Base-by-base conservation (phyloP, 2,113 vertebrate species). In the Mus spicilegus region DNA sequence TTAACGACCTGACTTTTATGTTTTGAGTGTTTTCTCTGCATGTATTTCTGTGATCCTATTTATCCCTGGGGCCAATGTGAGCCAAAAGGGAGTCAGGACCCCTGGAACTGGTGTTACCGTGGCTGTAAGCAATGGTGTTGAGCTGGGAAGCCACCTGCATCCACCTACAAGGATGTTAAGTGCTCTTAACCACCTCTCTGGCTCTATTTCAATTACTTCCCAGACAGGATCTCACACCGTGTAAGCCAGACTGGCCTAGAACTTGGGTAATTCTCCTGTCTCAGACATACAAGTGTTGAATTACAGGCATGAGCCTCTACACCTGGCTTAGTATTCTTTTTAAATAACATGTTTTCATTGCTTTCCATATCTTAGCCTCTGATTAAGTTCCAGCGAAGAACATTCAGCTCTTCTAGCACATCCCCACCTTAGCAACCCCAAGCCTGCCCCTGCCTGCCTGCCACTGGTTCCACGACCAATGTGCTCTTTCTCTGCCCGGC, bases 381-480 rank as follows among this genome's bases (percentile, higher is more conserved):
- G n/a, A 58, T 54, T 5, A 72, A 30, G 9, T 73, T 56, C 72
- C 65, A 42, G 7, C 0, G 8, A 39, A 42, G 33, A 46, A 81
- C 28, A 30, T 42, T 51, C 11, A 58, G 78, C 39, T 72, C 7
- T 63, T 76, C 58, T 9, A 3, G 17, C 19, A 78, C 58, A 39
- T 1, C 56, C 65, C 54, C n/a, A 7, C 2, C 1, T 65, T 69
- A 28, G 16, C 65, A 70, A 42, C 4, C 70, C 49, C 17, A 39
- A 51, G 73, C 28, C 13, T 10, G 69, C 61, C 81, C 72, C 11
- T 26, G 19, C 72, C 11, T 26, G 19, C 4, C 10, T 17, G 3
- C 49, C 10, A 11, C 0, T 16, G 2, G 33, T 17, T 75, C 1
- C 2, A 3, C 3, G 26, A 67, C 12, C 14, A 49, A 7, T 39